These are phyloP conservation scores for Notechis scutatus DNA, from an alignment of 2,113 vertebrate species.

Conservation along the genomic window DNA sequence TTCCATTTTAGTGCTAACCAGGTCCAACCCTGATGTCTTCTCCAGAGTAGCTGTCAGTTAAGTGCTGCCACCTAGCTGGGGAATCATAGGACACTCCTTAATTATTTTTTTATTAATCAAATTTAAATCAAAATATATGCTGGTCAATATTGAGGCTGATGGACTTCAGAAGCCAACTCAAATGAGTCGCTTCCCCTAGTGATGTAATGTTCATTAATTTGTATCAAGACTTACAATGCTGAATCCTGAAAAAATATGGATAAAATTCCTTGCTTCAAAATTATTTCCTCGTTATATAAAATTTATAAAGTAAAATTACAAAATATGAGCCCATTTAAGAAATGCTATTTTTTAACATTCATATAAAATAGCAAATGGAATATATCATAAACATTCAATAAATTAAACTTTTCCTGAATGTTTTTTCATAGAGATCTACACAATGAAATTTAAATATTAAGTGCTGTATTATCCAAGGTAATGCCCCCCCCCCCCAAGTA, in stretches of 20 bases:
- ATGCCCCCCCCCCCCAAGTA: not conserved
- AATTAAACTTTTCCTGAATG: conserved; percentile 24
- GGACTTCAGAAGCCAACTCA: conserved; percentile 46
- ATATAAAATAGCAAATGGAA: conserved; percentile 33
- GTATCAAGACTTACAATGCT: conserved; percentile 41
- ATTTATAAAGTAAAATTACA: conserved; percentile 51
- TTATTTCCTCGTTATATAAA: not conserved
- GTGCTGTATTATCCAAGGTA: not conserved
- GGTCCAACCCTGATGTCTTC: not conserved
- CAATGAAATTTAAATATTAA: conserved; percentile 17
- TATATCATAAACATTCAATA: conserved; percentile 45
- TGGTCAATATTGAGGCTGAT: conserved; percentile 28
- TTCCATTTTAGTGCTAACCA: not conserved
- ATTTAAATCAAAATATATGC: not conserved
- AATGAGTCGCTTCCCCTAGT: conserved; percentile 39
- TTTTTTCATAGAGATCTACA: not conserved
- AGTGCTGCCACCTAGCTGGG: not conserved
- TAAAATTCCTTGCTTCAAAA: conserved; percentile 54
- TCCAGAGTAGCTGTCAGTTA: not conserved
- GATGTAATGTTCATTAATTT: conserved; percentile 39
- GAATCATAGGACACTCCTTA: not conserved
- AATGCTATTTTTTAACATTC: conserved; percentile 8
- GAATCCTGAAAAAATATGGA: conserved; percentile 37
- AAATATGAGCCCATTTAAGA: conserved; percentile 47
- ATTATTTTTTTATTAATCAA: not conserved